A percentile compares a stretch with the other conserved stretches of the same genome.
phyloP scores from a whole-genome alignment of 1,140 invertebrate species.

The Olivierus martensii region DNA sequence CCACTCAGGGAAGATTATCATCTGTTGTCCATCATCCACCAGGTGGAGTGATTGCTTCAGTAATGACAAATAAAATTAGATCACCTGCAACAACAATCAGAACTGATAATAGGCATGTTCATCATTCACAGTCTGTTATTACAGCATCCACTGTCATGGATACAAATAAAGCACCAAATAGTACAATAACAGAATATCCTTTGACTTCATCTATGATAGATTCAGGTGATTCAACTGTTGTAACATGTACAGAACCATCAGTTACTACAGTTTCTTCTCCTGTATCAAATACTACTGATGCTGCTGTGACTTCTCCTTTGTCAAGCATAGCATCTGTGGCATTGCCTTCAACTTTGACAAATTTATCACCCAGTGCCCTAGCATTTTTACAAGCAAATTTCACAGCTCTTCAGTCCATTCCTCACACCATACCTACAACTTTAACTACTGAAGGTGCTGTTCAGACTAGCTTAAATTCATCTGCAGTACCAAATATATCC shows the following conservation, averaged over 20 bases:
- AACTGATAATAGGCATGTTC: not conserved
- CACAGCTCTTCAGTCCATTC: constrained; percentile 3
- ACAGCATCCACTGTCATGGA: not conserved
- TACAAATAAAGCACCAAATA: not conserved
- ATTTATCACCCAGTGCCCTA: constrained; percentile 13
- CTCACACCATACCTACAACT: constrained; percentile 8
- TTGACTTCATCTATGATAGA: not conserved
- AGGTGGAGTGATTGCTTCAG: constrained; percentile 12
- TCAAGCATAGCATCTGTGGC: constrained; percentile 4
- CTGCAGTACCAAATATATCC: not conserved
- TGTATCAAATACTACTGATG: not conserved
- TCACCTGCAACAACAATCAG: constrained; percentile 3
- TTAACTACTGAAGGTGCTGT: constrained; percentile 3
- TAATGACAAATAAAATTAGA: constrained; percentile 10
- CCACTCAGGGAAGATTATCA: constrained; percentile 3
- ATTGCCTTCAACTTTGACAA: constrained; percentile 11
- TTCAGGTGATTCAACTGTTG: constrained; percentile 2
- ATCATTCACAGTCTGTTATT: not conserved
- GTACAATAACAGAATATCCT: constrained; percentile 1
- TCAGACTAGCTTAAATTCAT: not conserved
- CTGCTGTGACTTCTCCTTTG: not conserved
- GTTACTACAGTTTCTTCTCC: not conserved
- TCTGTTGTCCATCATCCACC: constrained; percentile 6
- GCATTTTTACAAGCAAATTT: constrained; percentile 13
- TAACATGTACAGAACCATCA: not conserved